phyloP scores from a whole-genome alignment of 1,140 invertebrate genomes.

The Drosophila ficusphila region DNA sequence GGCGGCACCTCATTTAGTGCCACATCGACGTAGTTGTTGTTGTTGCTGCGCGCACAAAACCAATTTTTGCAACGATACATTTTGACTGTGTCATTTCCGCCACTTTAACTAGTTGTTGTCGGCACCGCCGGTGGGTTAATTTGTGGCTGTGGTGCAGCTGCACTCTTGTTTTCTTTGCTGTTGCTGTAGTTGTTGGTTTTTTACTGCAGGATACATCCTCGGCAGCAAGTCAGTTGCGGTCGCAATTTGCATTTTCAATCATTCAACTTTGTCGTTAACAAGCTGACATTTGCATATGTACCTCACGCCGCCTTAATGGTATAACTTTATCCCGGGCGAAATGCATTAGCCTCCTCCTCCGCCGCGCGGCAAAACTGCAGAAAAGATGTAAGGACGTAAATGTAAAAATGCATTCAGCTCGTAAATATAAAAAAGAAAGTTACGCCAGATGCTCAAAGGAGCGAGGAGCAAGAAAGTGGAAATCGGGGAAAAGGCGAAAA shows the following conservation, averaged over 20 bases:
- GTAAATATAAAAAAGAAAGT: slow-evolving; percentile 49
- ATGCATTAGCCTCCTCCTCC: slow-evolving; percentile 27
- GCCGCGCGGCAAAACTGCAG: slow-evolving; percentile 21
- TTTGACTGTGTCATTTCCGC: slow-evolving; percentile 75
- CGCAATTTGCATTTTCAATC: slow-evolving; percentile 78
- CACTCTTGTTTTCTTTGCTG: neutral
- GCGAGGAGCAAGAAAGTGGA: neutral
- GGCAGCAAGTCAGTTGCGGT: slow-evolving; percentile 36
- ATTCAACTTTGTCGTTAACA: slow-evolving; percentile 61
- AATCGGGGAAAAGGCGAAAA: neutral
- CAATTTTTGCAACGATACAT: slow-evolving; percentile 85
- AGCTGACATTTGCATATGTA: slow-evolving; percentile 59
- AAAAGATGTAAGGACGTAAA: slow-evolving; percentile 16
- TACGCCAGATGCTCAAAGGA: slow-evolving; percentile 52
- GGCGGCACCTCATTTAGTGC: slow-evolving; percentile 61
- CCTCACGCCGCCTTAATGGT: slow-evolving; percentile 26
- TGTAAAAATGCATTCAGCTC: slow-evolving; percentile 36
- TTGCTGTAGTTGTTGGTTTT: neutral
- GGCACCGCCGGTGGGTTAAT: slow-evolving; percentile 13
- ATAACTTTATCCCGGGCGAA: slow-evolving; percentile 39
- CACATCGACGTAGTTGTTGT: slow-evolving; percentile 81
- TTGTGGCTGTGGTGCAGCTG: slow-evolving; percentile 15
- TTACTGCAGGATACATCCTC: neutral
- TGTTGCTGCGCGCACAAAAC: slow-evolving; percentile 85
- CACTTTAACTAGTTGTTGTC: slow-evolving; percentile 64